Percentiles rank a stretch among this genome's conserved stretches.
Conservation (phyloP, 1,140 invertebrate genomes). For the Alviniconcha marisindica region DNA sequence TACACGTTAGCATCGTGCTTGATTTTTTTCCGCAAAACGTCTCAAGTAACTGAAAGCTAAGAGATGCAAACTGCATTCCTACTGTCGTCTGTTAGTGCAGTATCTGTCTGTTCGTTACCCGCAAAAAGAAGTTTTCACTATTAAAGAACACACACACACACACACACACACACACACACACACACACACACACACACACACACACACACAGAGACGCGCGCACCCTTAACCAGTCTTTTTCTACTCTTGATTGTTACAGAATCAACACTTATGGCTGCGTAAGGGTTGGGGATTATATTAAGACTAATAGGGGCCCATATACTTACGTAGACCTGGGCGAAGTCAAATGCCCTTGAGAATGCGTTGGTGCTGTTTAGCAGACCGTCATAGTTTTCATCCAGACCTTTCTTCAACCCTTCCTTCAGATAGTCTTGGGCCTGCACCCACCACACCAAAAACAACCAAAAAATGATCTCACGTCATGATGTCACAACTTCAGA, state of each 20-base stretch:
- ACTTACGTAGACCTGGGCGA: conserved; percentile 54
- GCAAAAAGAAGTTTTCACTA: no score
- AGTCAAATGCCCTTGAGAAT: conserved; percentile 52
- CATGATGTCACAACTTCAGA: no score
- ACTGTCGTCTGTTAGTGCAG: no score
- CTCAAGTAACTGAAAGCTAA: neutral
- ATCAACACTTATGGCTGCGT: no score
- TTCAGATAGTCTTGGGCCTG: conserved; percentile 54
- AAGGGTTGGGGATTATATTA: no score
- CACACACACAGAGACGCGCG: neutral
- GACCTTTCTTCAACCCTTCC: conserved; percentile 46
- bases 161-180: neutral
- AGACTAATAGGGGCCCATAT: no score
- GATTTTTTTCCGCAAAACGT: no score
- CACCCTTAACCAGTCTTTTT: neutral
- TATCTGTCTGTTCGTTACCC: no score
- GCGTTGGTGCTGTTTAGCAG: conserved; percentile 38
- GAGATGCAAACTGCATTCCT: no score
- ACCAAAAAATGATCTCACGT: no score
- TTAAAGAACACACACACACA: conserved; percentile 3
- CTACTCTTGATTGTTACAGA: no score
- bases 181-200: neutral
- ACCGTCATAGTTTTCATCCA: conserved; percentile 54
- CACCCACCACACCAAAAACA: neutral
- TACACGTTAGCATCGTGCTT: no score